These are phyloP conservation scores for Oncopodura yosiiana DNA, from an alignment of 1,140 invertebrate genomes.

Conservation along the genomic window DNA sequence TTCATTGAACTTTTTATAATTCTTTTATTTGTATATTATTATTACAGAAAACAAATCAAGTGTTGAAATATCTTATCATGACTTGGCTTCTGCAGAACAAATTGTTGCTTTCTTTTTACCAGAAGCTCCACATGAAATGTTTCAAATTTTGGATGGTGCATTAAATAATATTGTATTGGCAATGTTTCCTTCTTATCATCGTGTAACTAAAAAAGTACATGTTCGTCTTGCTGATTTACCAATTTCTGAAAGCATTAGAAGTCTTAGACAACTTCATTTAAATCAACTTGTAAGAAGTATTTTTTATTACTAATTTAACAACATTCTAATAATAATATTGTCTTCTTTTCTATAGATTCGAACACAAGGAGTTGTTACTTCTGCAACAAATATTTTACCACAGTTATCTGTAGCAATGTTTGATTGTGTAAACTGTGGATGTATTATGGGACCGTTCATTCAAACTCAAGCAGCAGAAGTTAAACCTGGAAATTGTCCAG, in stretches of 20 bases:
- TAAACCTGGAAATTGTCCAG: constrained; percentile 90
- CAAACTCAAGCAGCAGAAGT: constrained; percentile 89
- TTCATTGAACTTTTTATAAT: neutral
- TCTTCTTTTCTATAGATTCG: constrained; percentile 45
- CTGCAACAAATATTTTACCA: constrained; percentile 88
- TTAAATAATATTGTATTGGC: constrained; percentile 70
- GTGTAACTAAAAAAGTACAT: constrained; percentile 85
- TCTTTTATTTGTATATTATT: constrained; percentile 30
- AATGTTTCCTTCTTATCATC: constrained; percentile 92
- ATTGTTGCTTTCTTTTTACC: constrained; percentile 93
- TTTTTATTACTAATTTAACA: too few species aligned
- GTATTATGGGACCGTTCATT: constrained; percentile 88
- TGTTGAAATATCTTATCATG: constrained; percentile 87
- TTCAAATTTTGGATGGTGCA: constrained; percentile 90
- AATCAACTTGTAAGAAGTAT: constrained; percentile 66
- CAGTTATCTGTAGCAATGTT: constrained; percentile 93
- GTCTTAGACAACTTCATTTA: constrained; percentile 89
- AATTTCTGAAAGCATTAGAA: constrained; percentile 88
- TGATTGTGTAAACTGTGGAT: constrained; percentile 93
- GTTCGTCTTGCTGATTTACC: constrained; percentile 91
- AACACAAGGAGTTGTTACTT: constrained; percentile 90
- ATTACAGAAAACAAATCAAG: constrained; percentile 56
- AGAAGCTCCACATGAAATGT: constrained; percentile 92
- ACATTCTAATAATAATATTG: constrained; percentile 10
- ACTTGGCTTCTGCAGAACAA: constrained; percentile 79